Evolutionary conservation across 2,888 invertebrate species (phyloP).

Genomic region (Geotrupes spiniger): DNA sequence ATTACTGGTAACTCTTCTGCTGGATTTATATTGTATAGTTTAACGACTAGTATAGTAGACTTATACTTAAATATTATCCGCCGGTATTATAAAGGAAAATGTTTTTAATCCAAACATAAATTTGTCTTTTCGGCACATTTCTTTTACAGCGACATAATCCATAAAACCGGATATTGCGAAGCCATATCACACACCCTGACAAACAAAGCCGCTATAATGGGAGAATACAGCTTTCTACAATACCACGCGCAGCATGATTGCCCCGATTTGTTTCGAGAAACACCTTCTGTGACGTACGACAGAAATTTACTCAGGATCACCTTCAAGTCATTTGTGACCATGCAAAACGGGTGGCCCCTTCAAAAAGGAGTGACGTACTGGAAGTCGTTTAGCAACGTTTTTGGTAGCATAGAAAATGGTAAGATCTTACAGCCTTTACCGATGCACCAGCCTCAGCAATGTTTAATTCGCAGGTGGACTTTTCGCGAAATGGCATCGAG

Average conservation of each 20-base stretch:
- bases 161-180: constrained; percentile 19
- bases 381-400: constrained; percentile 24
- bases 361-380: constrained; percentile 29
- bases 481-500: constrained; percentile 27
- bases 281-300: neutral
- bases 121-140: neutral
- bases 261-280: constrained; percentile 6
- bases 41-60: no score
- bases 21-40: no score
- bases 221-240: constrained; percentile 24
- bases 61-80: no score
- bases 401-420: constrained; percentile 27
- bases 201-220: constrained; percentile 27
- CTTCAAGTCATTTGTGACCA: constrained; percentile 22
- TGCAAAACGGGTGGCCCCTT: constrained; percentile 28
- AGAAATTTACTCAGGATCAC: constrained; percentile 25
- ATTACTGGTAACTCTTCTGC: no score
- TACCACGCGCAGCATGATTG: constrained; percentile 23
- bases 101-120: no score
- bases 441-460: no score
- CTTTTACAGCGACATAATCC: constrained; percentile 10
- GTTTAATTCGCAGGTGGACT: constrained; percentile 33
- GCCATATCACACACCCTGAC: constrained; percentile 21
- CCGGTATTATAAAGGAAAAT: no score
- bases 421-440: constrained; percentile 13